Base-by-base conservation (phyloP, 2,888 invertebrate genomes). In the Lepidocyrtoides sp. region DNA sequence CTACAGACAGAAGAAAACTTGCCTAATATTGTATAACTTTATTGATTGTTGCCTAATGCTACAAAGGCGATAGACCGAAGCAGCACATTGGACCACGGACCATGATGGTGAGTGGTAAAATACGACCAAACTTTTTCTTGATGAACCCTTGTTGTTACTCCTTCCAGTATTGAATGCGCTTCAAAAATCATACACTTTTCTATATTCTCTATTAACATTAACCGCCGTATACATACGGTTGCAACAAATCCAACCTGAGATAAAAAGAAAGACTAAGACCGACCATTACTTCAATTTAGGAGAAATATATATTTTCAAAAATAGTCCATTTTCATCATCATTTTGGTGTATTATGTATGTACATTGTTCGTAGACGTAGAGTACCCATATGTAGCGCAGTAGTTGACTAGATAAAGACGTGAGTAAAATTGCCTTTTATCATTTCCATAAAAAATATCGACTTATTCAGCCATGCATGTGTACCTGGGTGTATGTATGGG, bases 361-460 rank as follows among this genome's bases (percentile, higher is more conserved):
- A 12, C 69, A 69, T 69, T n/a, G n/a, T n/a, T 17, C 41, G 12
- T 0, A 17, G 51, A 48, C 26, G 8, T n/a, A n/a, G n/a, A n/a
- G n/a, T n/a, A n/a, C n/a, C n/a, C n/a, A n/a, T n/a, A n/a, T 48
- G 66, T 41, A 20, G 48, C 20, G n/a, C n/a, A n/a, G n/a, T n/a
- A n/a, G n/a, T n/a, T n/a, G n/a, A n/a, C 14, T 41, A 88, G 88
- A 88, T 88, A 82, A 72, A 82, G 82, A 88, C 69, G 72, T 66
- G 51, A 51, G 81, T 36, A 63, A 88, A 88, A 72, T 82, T 88
- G 63, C 81, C 77, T 81, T 88, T 69, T 41, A 72, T 48, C 77
- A 48, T 77, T 75, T 63, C 20, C 87, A 87, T 77, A 82, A 88
- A 72, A n/a, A 41, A 82, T 72, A 69, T 44, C 17, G 48, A 60